Evolutionary conservation across 2,888 invertebrate genomes (phyloP).

Genomic region (Teleiodes luculella): DNA sequence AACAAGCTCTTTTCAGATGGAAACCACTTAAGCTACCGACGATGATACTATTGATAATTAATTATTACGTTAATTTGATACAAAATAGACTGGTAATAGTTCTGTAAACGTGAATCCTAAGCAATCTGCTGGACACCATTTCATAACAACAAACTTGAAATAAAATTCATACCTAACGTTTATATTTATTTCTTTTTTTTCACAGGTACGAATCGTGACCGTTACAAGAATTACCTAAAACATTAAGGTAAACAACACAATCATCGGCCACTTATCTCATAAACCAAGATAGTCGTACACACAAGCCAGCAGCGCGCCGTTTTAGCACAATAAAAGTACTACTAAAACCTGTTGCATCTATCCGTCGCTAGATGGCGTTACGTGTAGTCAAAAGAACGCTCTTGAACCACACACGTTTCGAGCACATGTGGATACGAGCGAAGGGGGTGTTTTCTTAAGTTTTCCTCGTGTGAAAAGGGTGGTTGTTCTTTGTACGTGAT

Average conservation of each 20-base stretch:
- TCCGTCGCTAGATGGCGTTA: conserved; percentile 62
- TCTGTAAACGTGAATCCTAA: too few species aligned
- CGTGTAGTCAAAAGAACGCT: conserved; percentile 20
- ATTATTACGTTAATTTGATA: too few species aligned
- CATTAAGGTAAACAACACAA: conserved; percentile 5
- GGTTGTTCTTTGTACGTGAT: conserved; percentile 54
- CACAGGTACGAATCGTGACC: conserved; percentile 6
- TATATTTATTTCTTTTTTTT: conserved; percentile 11
- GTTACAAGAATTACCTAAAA: neutral
- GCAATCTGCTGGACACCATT: too few species aligned
- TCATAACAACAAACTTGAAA: too few species aligned
- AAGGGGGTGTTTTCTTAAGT: conserved; percentile 56
- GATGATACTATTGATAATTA: too few species aligned
- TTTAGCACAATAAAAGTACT: conserved; percentile 27
- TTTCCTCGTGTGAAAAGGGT: conserved; percentile 54
- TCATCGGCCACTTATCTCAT: conserved; percentile 1
- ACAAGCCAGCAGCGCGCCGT: neutral
- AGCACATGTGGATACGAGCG: conserved; percentile 33
- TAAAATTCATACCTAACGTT: too few species aligned
- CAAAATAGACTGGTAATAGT: too few species aligned
- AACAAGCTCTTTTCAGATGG: too few species aligned
- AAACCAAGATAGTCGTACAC: neutral
- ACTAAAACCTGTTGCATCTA: conserved; percentile 43
- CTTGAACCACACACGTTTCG: conserved; percentile 42
- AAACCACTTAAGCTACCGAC: too few species aligned